Percentiles rank a stretch among this genome's conserved stretches.
These are phyloP conservation scores for Nephrotoma flavescens DNA, from an alignment of 2,888 invertebrate genomes.

Conservation along the genomic window DNA sequence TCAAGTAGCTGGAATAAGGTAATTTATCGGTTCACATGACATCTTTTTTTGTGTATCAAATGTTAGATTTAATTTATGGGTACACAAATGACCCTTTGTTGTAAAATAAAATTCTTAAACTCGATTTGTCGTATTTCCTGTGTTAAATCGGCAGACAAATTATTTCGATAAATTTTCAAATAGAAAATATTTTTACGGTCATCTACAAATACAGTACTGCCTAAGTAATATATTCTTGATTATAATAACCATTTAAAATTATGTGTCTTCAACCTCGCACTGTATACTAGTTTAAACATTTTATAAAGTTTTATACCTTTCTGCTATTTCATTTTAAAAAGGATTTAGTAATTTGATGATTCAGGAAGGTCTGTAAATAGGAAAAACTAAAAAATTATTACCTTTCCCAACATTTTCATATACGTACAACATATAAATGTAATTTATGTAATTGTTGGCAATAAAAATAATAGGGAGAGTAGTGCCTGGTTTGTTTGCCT, in stretches of 20 bases:
- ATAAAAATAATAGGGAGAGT: not conserved
- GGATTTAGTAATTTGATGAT: not conserved
- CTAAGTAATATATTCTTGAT: not conserved
- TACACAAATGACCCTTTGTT: not conserved
- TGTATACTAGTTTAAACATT: not conserved
- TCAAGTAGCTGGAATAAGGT: slow-evolving; percentile 1
- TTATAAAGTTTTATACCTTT: not conserved
- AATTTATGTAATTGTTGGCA: not conserved
- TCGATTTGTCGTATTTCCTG: not conserved
- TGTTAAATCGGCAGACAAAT: not conserved
- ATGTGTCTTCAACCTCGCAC: not conserved
- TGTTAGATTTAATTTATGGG: not conserved
- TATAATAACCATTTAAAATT: not conserved
- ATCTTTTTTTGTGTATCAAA: not conserved
- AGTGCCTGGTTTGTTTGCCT: not conserved
- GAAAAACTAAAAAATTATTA: not conserved
- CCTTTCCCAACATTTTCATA: not conserved
- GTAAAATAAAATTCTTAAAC: not conserved
- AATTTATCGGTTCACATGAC: not conserved
- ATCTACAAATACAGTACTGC: not conserved
- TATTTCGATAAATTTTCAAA: not conserved
- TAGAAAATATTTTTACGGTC: not conserved
- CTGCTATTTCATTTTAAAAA: not conserved
- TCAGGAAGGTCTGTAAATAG: not conserved
- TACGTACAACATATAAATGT: not conserved